Conservation (phyloP, 2,888 invertebrate genomes). For the Globia sparganii region DNA sequence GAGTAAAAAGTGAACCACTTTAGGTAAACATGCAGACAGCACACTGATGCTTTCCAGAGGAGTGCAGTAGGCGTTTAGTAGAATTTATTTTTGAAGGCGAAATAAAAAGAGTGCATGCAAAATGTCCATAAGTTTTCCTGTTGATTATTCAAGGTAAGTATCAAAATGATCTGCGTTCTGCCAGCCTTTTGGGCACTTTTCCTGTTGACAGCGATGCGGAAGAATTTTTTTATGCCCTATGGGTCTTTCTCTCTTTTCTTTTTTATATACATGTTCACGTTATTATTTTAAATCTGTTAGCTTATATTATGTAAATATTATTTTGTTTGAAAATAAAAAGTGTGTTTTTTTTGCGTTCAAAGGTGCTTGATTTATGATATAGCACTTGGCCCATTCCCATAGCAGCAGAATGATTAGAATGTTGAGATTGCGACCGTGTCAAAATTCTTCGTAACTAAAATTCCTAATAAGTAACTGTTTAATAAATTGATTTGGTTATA, state of each 20-base stretch:
- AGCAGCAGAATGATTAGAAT: slow-evolving; percentile 41
- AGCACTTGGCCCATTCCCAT: slow-evolving; percentile 16
- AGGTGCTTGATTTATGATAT: slow-evolving; percentile 12
- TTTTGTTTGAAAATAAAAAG: not conserved
- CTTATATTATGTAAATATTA: not conserved
- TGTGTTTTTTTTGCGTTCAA: not conserved
- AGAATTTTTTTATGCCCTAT: not conserved
- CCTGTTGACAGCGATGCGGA: not conserved
- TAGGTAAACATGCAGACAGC: slow-evolving; percentile 35
- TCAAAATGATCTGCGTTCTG: not conserved
- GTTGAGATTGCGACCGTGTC: slow-evolving; percentile 23
- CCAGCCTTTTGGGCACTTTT: not conserved
- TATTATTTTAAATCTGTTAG: not conserved
- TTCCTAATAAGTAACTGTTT: slow-evolving; percentile 37
- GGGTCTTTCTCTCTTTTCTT: not conserved
- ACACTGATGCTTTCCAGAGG: slow-evolving; percentile 23
- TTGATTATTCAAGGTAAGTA: slow-evolving; percentile 17
- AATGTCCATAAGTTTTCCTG: slow-evolving; percentile 12
- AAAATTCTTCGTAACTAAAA: slow-evolving; percentile 41
- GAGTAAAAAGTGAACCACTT: slow-evolving; percentile 42
- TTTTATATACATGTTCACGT: not conserved
- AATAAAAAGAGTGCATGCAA: slow-evolving; percentile 19
- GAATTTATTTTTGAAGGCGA: slow-evolving; percentile 15
- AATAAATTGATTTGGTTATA: slow-evolving; percentile 50
- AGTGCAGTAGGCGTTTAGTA: slow-evolving; percentile 23